Conservation (phyloP, 2,797 vertebrate species). For the Cynodonichthys magdalenae region DNA sequence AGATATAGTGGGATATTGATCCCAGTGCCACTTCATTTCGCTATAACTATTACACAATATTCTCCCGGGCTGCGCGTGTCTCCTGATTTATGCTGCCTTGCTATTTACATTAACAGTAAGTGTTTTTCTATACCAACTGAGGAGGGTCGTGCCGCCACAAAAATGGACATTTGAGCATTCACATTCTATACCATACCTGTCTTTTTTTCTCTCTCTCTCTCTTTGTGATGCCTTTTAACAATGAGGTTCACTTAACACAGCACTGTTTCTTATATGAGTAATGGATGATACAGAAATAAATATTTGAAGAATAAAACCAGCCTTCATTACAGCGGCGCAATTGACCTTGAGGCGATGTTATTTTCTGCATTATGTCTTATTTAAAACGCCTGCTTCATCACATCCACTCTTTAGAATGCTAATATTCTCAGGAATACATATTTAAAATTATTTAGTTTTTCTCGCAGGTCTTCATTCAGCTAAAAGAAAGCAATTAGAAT, state of each 20-base stretch:
- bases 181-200: conserved; percentile 62
- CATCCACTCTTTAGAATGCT: conserved; percentile 34
- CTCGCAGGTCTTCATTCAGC: conserved; percentile 19
- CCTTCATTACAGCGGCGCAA: conserved; percentile 50
- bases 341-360: conserved; percentile 70
- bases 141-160: conserved; percentile 67
- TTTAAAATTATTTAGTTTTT: conserved; percentile 39
- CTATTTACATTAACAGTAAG: conserved; percentile 87
- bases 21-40: conserved; percentile 96
- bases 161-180: conserved; percentile 71
- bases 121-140: conserved; percentile 83
- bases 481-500: conserved; percentile 22
- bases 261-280: conserved; percentile 51
- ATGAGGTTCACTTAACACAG: conserved; percentile 49
- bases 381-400: conserved; percentile 59
- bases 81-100: conserved; percentile 85
- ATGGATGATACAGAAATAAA: conserved; percentile 58
- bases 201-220: conserved; percentile 67
- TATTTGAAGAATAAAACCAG: conserved; percentile 58
- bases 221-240: conserved; percentile 59
- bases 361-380: conserved; percentile 57
- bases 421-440: conserved; percentile 29
- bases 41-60: conserved; percentile 96
- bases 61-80: conserved; percentile 76
- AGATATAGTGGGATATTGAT: conserved; percentile 99